A percentile compares a stretch with the other conserved stretches of the same genome.
Conservation (phyloP, 2,113 vertebrate genomes). For the Promerops cafer region DNA sequence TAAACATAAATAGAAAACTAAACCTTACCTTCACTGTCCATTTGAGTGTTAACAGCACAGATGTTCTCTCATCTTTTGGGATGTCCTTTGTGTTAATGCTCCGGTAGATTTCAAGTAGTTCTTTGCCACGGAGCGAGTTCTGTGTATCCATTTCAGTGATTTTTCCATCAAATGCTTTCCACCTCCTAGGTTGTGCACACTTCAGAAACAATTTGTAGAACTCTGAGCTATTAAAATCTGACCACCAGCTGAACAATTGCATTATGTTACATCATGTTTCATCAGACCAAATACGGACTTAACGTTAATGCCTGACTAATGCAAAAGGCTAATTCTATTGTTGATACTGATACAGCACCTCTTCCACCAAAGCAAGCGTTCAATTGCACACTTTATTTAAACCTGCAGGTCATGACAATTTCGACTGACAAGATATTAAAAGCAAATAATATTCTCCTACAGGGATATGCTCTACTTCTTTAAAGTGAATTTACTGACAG, state of each 20-base stretch:
- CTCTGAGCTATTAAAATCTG: background rate
- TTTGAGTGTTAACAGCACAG: constrained; percentile 79
- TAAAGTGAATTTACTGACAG: background rate
- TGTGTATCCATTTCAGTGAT: constrained; percentile 82
- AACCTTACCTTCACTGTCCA: constrained; percentile 80
- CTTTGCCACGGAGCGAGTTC: constrained; percentile 78
- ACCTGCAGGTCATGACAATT: background rate
- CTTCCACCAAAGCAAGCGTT: background rate
- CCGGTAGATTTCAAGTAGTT: constrained; percentile 82
- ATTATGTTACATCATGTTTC: background rate
- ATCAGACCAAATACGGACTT: background rate
- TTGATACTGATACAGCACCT: background rate
- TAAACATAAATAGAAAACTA: background rate
- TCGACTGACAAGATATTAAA: background rate
- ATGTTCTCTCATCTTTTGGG: constrained; percentile 74
- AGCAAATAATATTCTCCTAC: background rate
- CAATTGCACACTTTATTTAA: background rate
- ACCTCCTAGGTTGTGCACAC: constrained; percentile 81
- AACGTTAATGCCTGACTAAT: background rate
- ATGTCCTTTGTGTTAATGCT: constrained; percentile 61
- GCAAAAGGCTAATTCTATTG: background rate
- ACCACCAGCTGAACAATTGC: background rate
- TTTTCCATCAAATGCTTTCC: constrained; percentile 76
- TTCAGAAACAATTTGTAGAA: constrained; percentile 65
- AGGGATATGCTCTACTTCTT: background rate